These are phyloP conservation scores for Amphimedon queenslandica DNA, from an alignment of 37 sponge, comb jelly and placozoan genomes.

Conservation along the genomic window DNA sequence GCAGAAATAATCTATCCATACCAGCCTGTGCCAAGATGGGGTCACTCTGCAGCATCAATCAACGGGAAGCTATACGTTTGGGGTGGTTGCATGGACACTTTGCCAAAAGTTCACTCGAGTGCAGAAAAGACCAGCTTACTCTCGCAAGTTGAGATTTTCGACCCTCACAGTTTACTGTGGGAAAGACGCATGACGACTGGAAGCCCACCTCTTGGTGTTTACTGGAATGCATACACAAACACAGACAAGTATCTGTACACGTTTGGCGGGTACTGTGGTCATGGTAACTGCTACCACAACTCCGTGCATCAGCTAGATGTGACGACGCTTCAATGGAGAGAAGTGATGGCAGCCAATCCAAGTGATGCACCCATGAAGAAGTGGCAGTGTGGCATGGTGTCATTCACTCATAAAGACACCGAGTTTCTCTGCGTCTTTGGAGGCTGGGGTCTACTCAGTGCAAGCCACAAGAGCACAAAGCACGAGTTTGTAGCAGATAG, in stretches of 20 bases:
- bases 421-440: conserved; percentile 1
- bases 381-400: conserved; percentile 10
- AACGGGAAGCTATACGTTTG: conserved; percentile 2
- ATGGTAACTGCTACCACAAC: conserved; percentile 5
- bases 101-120: conserved; percentile 3
- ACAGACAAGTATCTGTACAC: conserved; percentile 2
- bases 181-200: not conserved
- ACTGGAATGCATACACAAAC: conserved; percentile 4
- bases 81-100: not conserved
- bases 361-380: conserved; percentile 6
- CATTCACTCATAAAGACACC: not conserved
- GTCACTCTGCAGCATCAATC: conserved; percentile 5
- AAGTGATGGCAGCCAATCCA: not conserved
- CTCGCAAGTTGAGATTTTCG: not conserved
- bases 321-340: not conserved
- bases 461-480: not conserved
- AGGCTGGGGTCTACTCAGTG: not conserved
- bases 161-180: not conserved
- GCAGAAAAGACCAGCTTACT: not conserved
- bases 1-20: no score
- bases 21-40: not conserved
- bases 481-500: conserved; percentile 7
- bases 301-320: conserved; percentile 5
- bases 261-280: conserved; percentile 6
- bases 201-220: not conserved